Conservation (phyloP, 2,797 vertebrate species). For the Erethizon dorsatum region DNA sequence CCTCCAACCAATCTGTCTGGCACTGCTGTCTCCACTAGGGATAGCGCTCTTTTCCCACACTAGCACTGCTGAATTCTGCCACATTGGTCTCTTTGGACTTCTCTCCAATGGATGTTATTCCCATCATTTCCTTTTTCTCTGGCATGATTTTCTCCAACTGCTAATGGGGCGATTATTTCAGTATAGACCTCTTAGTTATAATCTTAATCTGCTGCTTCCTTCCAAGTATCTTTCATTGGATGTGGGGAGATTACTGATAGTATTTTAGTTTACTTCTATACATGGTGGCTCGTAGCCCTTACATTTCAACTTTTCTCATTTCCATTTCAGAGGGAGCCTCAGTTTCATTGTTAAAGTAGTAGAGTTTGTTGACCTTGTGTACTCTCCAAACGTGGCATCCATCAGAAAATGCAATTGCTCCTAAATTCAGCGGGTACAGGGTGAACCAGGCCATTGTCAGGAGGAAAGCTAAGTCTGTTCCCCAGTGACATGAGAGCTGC, state of each 20-base stretch:
- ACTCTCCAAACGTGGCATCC: background rate
- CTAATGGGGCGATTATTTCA: background rate
- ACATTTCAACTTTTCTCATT: background rate
- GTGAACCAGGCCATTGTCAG: slow-evolving; percentile 67
- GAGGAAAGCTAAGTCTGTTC: slow-evolving; percentile 32
- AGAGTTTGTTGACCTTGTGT: background rate
- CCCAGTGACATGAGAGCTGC: slow-evolving; percentile 87
- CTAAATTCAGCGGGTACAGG: slow-evolving; percentile 52
- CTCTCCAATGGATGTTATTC: background rate
- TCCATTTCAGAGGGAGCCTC: background rate
- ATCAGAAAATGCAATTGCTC: slow-evolving; percentile 32
- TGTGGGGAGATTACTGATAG: background rate
- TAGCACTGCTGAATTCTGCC: background rate
- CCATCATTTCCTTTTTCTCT: background rate
- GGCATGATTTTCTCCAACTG: background rate
- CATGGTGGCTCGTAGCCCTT: background rate
- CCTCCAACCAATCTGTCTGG: background rate
- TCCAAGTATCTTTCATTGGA: background rate
- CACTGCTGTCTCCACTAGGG: background rate
- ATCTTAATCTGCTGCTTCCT: background rate
- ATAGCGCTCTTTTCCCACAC: background rate
- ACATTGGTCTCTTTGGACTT: background rate
- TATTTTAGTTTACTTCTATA: background rate
- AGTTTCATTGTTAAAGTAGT: slow-evolving; percentile 8
- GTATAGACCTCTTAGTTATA: background rate